Conservation (phyloP, 2,113 vertebrate genomes). For the Rhynchomys soricoides region DNA sequence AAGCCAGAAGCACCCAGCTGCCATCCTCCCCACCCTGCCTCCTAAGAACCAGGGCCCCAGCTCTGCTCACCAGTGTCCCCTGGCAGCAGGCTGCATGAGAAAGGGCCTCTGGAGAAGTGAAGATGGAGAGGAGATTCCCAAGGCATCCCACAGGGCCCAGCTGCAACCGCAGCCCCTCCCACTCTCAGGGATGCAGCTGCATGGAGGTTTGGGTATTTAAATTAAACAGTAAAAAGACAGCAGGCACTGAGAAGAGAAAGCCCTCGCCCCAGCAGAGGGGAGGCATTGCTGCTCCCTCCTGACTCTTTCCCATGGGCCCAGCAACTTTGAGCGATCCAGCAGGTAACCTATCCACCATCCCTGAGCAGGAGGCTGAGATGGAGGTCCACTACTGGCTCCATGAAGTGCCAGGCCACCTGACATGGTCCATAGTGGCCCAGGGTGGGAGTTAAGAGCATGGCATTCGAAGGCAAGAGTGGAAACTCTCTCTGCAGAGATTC, state of each 20-base stretch:
- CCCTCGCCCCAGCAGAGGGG: conserved; percentile 67
- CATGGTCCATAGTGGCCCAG: conserved; percentile 14
- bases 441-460: conserved; percentile 16
- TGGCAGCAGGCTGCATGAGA: conserved; percentile 39
- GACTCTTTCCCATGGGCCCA: conserved; percentile 53
- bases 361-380: conserved; percentile 69
- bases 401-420: conserved; percentile 59
- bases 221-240: conserved; percentile 83
- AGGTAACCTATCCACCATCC: conserved; percentile 62
- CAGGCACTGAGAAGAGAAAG: conserved; percentile 84
- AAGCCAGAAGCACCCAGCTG: conserved; percentile 59
- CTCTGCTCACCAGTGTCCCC: conserved; percentile 36
- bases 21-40: conserved; percentile 36
- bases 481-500: conserved; percentile 62
- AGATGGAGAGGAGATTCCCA: conserved; percentile 53
- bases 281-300: conserved; percentile 52
- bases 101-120: conserved; percentile 64
- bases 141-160: background rate
- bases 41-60: background rate
- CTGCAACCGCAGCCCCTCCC: background rate
- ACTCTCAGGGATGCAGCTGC: conserved; percentile 51
- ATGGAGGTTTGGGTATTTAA: conserved; percentile 76
- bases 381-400: conserved; percentile 53
- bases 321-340: conserved; percentile 48
- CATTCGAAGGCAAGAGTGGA: conserved; percentile 53